Base-by-base conservation (phyloP, 1,140 invertebrate species). In the Chrysomallon squamiferum region DNA sequence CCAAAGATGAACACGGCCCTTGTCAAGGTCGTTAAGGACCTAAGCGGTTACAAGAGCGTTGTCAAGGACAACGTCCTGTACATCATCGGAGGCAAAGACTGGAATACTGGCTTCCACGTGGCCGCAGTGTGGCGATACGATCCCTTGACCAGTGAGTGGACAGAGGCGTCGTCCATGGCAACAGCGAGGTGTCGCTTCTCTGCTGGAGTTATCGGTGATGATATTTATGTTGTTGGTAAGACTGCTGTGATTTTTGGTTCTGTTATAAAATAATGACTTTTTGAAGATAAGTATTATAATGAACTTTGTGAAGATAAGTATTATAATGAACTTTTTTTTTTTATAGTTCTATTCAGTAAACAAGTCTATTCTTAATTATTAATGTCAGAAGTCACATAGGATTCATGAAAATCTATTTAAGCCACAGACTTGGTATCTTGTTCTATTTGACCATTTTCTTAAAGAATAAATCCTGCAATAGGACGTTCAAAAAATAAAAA, bases 71-170 rank as follows among this genome's bases (percentile, higher is more conserved):
- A 69, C n/a, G 73, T 66, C 62, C 62, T 82, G n/a, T 82, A 79
- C 52, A 59, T 82, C 15, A 68, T 82, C 35, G 80, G 80, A 13
- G 80, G 80, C 3, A 81, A 78, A 61, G 76, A 78, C 59, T 77
- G 78, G 74, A 63, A 72, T 25, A 72, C 73, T 18, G 74, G 74
- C 13, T 65, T 60, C 15, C 63, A 71, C 35, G 54, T 68, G n/a
- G 59, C 63, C 2, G 47, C 45, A 2, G 70, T 76, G 7, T 74
- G 74, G 69, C 65, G 67, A 25, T 82, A 70, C 56, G 69, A 82
- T 58, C 77, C 78, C 6, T 66, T 62, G 18, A 69, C 67, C 25
- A 72, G 71, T 33, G 45, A 67, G 27, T 82, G 80, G 78, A 62
- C n/a, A 50, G 60, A 54, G 7, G 56, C 58, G 32, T 66, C 63